These are phyloP conservation scores for Drosophila subsilvestris DNA, from an alignment of 2,888 invertebrate species.

Conservation along the genomic window DNA sequence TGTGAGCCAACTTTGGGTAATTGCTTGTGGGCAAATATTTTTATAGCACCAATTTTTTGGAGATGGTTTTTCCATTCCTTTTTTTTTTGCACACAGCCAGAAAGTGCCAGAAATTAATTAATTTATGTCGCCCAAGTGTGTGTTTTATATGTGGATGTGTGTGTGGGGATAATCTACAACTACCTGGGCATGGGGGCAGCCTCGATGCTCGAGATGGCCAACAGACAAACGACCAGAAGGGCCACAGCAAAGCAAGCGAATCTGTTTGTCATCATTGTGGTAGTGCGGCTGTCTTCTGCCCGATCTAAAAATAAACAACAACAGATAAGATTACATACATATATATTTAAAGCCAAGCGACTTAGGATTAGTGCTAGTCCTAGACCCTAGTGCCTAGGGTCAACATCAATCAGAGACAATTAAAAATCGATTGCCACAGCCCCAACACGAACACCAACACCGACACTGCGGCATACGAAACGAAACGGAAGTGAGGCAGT, in stretches of 20 bases:
- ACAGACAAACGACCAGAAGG: slow-evolving; percentile 76
- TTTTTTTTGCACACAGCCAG: slow-evolving; percentile 22
- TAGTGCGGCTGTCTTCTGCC: slow-evolving; percentile 51
- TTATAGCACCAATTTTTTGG: slow-evolving; percentile 32
- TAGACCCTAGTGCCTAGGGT: slow-evolving; percentile 4
- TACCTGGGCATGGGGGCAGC: slow-evolving; percentile 84
- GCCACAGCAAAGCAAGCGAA: slow-evolving; percentile 75
- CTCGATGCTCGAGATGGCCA: slow-evolving; percentile 81
- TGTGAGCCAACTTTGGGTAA: slow-evolving; percentile 43
- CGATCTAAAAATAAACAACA: slow-evolving; percentile 7
- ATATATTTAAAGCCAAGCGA: slow-evolving; percentile 5
- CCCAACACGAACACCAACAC: slow-evolving; percentile 1
- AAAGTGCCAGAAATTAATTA: slow-evolving; percentile 61
- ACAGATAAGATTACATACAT: background rate
- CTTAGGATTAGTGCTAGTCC: slow-evolving; percentile 1
- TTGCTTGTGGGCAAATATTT: slow-evolving; percentile 64
- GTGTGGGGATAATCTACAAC: slow-evolving; percentile 75
- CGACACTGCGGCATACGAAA: slow-evolving; percentile 16
- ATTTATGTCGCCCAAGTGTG: slow-evolving; percentile 27
- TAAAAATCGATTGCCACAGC: slow-evolving; percentile 61
- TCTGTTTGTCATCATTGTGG: slow-evolving; percentile 78
- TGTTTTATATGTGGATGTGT: background rate
- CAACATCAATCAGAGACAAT: slow-evolving; percentile 48
- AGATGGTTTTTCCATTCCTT: background rate
- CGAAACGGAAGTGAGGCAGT: slow-evolving; percentile 62